phyloP scores from a whole-genome alignment of 2,888 invertebrate genomes.

The Eubasilissa splendida region DNA sequence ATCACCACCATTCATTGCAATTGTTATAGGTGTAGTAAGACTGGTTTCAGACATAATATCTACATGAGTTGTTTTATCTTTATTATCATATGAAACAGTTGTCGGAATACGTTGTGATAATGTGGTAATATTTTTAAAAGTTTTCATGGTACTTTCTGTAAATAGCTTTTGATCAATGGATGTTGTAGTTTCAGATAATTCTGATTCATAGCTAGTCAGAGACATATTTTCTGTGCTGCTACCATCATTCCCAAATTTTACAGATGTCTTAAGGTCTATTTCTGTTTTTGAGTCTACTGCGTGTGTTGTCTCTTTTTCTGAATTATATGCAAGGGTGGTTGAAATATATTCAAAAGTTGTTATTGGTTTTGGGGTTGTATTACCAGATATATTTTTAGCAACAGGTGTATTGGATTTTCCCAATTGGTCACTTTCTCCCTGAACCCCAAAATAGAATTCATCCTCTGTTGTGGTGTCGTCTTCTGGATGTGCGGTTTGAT shows the following conservation, averaged over 20 bases:
- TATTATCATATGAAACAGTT: no score
- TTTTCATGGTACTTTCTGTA: not conserved
- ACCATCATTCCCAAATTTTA: not conserved
- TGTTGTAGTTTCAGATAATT: conserved; percentile 10
- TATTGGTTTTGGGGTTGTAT: conserved; percentile 2
- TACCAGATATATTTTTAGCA: conserved; percentile 8
- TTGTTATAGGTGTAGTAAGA: no score
- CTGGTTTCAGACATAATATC: no score
- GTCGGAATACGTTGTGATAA: no score
- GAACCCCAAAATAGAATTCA: conserved; percentile 51
- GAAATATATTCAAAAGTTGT: not conserved
- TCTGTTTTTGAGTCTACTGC: conserved; percentile 1
- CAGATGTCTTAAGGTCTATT: not conserved
- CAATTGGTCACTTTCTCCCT: conserved; percentile 43
- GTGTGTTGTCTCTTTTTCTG: not conserved
- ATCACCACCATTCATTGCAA: no score
- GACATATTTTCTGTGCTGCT: not conserved
- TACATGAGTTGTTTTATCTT: no score
- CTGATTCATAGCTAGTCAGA: not conserved
- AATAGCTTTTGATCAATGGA: not conserved
- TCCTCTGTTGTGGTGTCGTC: conserved; percentile 39
- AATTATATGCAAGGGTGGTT: not conserved
- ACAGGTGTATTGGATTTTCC: conserved; percentile 48
- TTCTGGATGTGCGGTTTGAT: not conserved
- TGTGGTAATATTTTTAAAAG: no score